Evolutionary conservation across 1,140 invertebrate genomes (phyloP).

Genomic region (Gonatopus flavifemur): DNA sequence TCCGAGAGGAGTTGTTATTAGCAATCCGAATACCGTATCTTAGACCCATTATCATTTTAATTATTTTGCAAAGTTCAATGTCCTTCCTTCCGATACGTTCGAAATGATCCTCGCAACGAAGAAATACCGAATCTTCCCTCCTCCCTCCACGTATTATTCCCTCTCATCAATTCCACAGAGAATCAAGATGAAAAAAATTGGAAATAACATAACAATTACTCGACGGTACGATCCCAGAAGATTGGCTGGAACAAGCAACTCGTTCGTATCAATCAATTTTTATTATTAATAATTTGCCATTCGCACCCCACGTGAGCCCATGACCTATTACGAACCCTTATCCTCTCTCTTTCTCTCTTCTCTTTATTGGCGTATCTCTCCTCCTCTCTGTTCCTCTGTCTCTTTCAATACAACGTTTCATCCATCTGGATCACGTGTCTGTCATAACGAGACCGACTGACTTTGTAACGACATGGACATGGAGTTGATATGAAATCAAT

Average conservation of each 20-base stretch:
- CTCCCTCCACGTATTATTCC: not conserved
- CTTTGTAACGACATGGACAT: too few species aligned
- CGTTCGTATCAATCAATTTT: conserved; percentile 38
- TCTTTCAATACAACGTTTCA: not conserved
- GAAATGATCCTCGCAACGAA: too few species aligned
- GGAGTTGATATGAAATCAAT: too few species aligned
- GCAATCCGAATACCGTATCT: too few species aligned
- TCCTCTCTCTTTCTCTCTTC: conserved; percentile 1
- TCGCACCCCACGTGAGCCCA: conserved; percentile 35
- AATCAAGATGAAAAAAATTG: too few species aligned
- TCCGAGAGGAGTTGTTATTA: too few species aligned
- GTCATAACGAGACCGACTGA: too few species aligned
- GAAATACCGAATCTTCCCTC: too few species aligned
- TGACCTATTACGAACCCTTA: conserved; percentile 35
- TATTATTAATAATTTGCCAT: conserved; percentile 41
- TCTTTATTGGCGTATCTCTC: not conserved
- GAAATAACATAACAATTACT: conserved; percentile 3
- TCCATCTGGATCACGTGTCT: conserved; percentile 25
- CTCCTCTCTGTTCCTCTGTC: not conserved
- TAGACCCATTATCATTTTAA: too few species aligned
- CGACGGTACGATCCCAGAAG: conserved; percentile 15
- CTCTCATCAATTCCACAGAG: not conserved
- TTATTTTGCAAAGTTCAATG: too few species aligned
- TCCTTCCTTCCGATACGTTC: too few species aligned
- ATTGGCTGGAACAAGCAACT: conserved; percentile 26